These are phyloP conservation scores for Cryptus armator DNA, from an alignment of 2,888 invertebrate genomes.

Conservation along the genomic window DNA sequence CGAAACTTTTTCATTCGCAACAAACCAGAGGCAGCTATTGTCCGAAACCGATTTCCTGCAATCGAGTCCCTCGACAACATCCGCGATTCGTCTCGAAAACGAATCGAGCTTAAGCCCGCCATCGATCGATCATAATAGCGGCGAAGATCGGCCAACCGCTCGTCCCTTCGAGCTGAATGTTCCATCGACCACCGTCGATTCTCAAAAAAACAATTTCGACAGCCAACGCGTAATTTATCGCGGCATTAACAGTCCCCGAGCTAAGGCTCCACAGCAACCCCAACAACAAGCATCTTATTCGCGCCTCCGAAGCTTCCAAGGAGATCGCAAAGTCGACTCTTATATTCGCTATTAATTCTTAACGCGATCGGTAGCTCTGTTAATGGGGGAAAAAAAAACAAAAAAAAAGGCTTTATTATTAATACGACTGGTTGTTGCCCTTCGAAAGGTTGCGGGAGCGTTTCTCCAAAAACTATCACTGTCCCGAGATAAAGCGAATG, in stretches of 20 bases:
- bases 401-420: background rate
- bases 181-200: background rate
- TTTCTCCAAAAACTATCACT: background rate
- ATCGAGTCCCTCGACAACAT: background rate
- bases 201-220: constrained; percentile 14
- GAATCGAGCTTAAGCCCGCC: constrained; percentile 28
- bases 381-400: background rate
- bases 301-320: constrained; percentile 77
- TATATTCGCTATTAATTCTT: constrained; percentile 75
- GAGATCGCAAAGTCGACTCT: constrained; percentile 76
- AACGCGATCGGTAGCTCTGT: background rate
- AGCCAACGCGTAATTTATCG: constrained; percentile 35
- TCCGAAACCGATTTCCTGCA: background rate
- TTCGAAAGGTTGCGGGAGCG: background rate
- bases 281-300: constrained; percentile 76
- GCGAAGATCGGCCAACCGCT: constrained; percentile 25
- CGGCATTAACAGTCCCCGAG: constrained; percentile 6
- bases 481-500: too few species aligned
- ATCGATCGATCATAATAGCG: constrained; percentile 4
- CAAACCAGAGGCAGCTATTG: constrained; percentile 64
- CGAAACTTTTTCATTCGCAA: constrained; percentile 66
- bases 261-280: constrained; percentile 70
- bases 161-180: constrained; percentile 2
- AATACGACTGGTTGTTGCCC: background rate
- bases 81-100: constrained; percentile 9